Conservation (phyloP, 2,797 vertebrate species). For the Onychomys arenicola region DNA sequence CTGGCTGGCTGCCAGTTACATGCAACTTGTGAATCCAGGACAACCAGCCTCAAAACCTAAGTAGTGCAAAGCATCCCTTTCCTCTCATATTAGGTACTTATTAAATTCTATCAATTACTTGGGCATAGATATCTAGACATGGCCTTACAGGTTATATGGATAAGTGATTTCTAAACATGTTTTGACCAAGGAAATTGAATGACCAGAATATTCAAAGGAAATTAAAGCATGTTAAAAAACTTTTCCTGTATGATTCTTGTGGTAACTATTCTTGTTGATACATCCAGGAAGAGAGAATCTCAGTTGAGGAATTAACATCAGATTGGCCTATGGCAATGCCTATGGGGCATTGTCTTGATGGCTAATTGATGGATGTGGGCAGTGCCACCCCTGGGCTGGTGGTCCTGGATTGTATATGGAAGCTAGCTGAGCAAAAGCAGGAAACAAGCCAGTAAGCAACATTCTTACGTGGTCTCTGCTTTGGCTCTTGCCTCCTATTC, state of each 20-base stretch:
- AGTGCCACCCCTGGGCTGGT: background rate
- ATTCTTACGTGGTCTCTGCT: background rate
- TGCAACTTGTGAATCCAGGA: conserved; percentile 32
- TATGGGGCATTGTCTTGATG: background rate
- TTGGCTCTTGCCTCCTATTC: background rate
- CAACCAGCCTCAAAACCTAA: background rate
- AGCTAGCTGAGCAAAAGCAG: background rate
- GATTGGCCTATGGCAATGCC: no score
- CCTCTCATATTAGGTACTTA: background rate
- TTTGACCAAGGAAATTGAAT: background rate
- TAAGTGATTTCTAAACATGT: conserved; percentile 28
- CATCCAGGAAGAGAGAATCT: background rate
- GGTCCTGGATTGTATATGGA: background rate
- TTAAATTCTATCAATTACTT: background rate
- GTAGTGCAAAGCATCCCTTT: background rate
- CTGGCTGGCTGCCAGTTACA: background rate
- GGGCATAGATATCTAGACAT: background rate
- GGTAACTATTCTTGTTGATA: background rate
- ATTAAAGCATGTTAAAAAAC: background rate
- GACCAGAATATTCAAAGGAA: background rate
- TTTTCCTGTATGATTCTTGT: background rate
- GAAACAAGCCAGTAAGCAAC: background rate
- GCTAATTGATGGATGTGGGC: background rate
- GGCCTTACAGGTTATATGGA: background rate
- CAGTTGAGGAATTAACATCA: background rate